Percentiles rank a stretch among this genome's conserved stretches.
phyloP scores from a whole-genome alignment of 2,113 vertebrate genomes.

The Hippopotamus amphibius region DNA sequence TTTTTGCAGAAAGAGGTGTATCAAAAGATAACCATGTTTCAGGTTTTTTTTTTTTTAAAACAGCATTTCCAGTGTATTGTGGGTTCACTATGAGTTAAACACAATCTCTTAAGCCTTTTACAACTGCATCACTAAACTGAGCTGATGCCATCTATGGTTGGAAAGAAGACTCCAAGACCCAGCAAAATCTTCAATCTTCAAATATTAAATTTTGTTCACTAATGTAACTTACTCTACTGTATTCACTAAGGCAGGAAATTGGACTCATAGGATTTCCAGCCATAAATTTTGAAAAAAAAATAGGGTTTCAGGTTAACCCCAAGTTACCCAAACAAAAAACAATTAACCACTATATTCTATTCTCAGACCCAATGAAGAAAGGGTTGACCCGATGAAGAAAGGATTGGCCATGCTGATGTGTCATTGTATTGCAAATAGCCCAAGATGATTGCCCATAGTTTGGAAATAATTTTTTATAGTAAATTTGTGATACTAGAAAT shows the following conservation, averaged over 20 bases:
- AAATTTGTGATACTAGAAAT: constrained; percentile 34
- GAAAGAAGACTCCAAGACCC: constrained; percentile 52
- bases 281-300: constrained; percentile 67
- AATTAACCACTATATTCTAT: not conserved
- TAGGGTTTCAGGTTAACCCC: constrained; percentile 47
- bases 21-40: constrained; percentile 5
- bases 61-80: constrained; percentile 24
- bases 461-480: constrained; percentile 28
- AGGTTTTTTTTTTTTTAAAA: not conserved
- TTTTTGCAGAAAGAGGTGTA: constrained; percentile 18
- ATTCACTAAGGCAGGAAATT: constrained; percentile 73
- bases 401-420: not conserved
- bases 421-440: not conserved
- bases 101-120: constrained; percentile 61
- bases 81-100: constrained; percentile 47
- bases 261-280: constrained; percentile 58
- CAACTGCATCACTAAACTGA: constrained; percentile 51
- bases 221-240: constrained; percentile 60
- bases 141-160: constrained; percentile 40
- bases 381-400: not conserved
- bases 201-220: constrained; percentile 75
- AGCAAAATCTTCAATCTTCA: constrained; percentile 69
- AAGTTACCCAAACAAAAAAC: constrained; percentile 22
- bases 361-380: constrained; percentile 25
- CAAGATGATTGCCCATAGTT: not conserved